Evolutionary conservation across 1,140 invertebrate species (phyloP).

Genomic region (Drosophila nasuta): DNA sequence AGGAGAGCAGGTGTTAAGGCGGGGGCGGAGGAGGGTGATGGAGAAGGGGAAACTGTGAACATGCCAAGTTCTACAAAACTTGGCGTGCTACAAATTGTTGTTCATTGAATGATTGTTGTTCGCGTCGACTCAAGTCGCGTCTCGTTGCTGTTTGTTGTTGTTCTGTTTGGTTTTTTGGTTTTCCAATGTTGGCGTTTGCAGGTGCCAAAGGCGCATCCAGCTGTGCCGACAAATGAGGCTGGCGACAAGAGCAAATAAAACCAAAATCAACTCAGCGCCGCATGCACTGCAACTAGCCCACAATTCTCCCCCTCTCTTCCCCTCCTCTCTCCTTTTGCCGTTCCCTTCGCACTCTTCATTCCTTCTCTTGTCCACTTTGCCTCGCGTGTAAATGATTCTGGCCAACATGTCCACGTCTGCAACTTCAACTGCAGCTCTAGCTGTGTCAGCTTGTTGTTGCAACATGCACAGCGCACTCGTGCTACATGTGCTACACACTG

Average conservation of each 20-base stretch:
- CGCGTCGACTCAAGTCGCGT: neutral
- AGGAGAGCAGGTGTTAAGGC: constrained; percentile 42
- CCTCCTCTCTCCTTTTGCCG: neutral
- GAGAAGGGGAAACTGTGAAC: neutral
- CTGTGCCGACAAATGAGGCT: constrained; percentile 81
- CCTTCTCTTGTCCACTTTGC: constrained; percentile 11
- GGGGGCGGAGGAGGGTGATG: too few species aligned
- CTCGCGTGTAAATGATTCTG: constrained; percentile 81
- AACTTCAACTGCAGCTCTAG: constrained; percentile 25
- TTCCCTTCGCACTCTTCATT: neutral
- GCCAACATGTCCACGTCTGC: constrained; percentile 66
- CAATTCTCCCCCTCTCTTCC: neutral
- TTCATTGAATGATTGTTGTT: constrained; percentile 40
- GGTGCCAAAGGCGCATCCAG: constrained; percentile 71
- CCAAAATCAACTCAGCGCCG: constrained; percentile 71
- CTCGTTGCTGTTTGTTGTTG: constrained; percentile 36
- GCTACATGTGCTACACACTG: constrained; percentile 27
- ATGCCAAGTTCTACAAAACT: constrained; percentile 36
- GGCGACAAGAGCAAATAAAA: constrained; percentile 82
- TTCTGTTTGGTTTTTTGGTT: neutral
- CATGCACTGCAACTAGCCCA: constrained; percentile 26
- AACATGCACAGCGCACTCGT: constrained; percentile 42
- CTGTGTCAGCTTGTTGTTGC: constrained; percentile 42
- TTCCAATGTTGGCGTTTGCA: constrained; percentile 49
- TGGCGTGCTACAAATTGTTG: constrained; percentile 60